phyloP scores from a whole-genome alignment of 2,888 invertebrate genomes.

The Neria commutata region DNA sequence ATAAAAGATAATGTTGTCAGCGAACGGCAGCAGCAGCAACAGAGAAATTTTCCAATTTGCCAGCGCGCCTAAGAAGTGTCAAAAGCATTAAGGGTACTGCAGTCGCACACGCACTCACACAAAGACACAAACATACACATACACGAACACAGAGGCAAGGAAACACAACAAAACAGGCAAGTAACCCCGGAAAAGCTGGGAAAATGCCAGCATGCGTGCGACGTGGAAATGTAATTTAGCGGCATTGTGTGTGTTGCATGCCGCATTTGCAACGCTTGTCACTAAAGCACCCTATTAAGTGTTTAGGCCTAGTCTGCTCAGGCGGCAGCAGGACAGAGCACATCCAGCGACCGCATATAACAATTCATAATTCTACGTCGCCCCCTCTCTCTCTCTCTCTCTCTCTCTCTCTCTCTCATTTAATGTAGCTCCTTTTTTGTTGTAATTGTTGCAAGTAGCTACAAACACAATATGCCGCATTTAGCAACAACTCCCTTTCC shows the following conservation, averaged over 20 bases:
- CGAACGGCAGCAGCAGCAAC: slow-evolving; percentile 3
- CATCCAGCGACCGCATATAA: neutral
- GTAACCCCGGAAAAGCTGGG: neutral
- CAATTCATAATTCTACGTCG: neutral
- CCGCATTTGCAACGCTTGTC: neutral
- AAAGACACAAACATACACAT: neutral
- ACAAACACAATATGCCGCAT: slow-evolving; percentile 1
- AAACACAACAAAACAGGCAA: neutral
- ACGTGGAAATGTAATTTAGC: neutral
- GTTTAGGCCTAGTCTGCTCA: no score
- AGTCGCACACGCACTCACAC: slow-evolving; percentile 6
- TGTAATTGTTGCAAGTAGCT: no score
- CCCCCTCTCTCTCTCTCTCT: no score
- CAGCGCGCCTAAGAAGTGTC: neutral
- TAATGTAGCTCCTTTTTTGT: no score
- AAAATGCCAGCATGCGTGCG: no score
- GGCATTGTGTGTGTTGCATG: neutral
- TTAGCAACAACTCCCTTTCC: neutral
- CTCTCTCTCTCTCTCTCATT: no score
- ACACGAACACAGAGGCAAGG: neutral
- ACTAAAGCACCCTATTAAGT: neutral
- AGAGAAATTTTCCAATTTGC: neutral
- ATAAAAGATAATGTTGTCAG: slow-evolving; percentile 25
- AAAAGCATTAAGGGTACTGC: slow-evolving; percentile 16
- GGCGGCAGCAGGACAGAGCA: no score